Evolutionary conservation across 2,113 vertebrate genomes (phyloP).

Genomic region (Muscicapa adusta): DNA sequence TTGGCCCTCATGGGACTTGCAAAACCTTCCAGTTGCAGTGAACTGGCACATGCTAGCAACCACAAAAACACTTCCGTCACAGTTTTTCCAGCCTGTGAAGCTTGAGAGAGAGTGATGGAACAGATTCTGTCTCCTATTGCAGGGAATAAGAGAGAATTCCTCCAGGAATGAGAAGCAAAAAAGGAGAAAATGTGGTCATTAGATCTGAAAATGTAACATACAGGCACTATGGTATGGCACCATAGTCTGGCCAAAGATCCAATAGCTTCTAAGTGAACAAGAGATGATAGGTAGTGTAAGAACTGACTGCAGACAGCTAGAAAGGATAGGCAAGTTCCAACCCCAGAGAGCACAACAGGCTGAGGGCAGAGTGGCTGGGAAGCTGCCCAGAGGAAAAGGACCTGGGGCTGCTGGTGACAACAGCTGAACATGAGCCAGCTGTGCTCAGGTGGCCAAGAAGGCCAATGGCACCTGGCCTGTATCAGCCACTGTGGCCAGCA

Average conservation of each 20-base stretch:
- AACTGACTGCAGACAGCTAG: not conserved
- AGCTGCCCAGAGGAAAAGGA: not conserved
- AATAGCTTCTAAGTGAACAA: not conserved
- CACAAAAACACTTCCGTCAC: not conserved
- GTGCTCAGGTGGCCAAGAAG: fast-evolving
- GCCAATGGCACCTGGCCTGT: not conserved
- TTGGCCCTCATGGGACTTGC: not conserved
- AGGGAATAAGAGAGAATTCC: not conserved
- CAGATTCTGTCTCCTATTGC: slow-evolving; percentile 1
- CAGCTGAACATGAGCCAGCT: not conserved
- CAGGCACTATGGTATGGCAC: not conserved
- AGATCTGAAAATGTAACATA: not conserved
- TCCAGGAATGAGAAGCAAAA: not conserved
- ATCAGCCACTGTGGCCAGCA: not conserved
- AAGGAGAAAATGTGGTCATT: not conserved
- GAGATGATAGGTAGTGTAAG: not conserved
- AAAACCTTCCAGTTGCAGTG: not conserved
- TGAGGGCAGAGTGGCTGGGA: not conserved
- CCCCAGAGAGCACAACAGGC: not conserved
- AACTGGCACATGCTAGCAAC: not conserved
- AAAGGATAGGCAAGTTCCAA: not conserved
- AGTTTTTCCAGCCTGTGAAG: not conserved
- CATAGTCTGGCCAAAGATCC: not conserved
- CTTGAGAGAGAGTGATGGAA: not conserved
- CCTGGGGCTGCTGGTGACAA: not conserved